phyloP scores from a whole-genome alignment of 2,797 vertebrate genomes.

The Setipinna tenuifilis region DNA sequence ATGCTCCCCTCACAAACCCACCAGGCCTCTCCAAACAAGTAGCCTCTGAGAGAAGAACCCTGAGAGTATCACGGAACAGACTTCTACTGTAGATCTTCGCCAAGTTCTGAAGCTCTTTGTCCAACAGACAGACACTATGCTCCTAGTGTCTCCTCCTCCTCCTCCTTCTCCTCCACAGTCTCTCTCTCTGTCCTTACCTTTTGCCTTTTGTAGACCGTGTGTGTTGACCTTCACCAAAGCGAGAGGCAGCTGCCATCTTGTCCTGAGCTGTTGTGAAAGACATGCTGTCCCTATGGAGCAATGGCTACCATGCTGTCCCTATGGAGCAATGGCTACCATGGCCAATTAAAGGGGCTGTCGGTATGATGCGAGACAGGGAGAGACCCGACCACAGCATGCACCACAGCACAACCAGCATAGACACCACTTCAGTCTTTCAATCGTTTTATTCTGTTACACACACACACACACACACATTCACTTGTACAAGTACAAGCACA shows the following conservation, averaged over 20 bases:
- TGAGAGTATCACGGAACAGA: background rate
- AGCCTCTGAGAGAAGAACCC: background rate
- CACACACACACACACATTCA: background rate
- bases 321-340: conserved; percentile 72
- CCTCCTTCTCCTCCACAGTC: background rate
- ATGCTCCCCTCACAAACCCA: background rate
- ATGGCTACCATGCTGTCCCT: conserved; percentile 70
- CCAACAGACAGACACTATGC: background rate
- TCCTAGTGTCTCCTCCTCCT: background rate
- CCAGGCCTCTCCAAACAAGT: background rate
- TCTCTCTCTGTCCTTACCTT: conserved; percentile 35
- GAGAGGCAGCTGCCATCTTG: conserved; percentile 82
- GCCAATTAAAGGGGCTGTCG: conserved; percentile 82
- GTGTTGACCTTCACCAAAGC: conserved; percentile 78
- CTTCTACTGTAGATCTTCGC: background rate
- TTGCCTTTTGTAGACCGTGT: conserved; percentile 53
- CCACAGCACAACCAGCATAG: background rate
- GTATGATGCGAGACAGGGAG: conserved; percentile 68
- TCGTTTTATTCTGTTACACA: background rate
- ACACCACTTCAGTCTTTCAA: conserved; percentile 17
- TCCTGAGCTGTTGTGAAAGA: conserved; percentile 80
- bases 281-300: conserved; percentile 74
- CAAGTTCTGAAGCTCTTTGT: background rate
- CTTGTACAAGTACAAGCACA: too few species aligned
- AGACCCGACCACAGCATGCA: background rate